These are phyloP conservation scores for Saturnia pavonia DNA, from an alignment of 2,888 invertebrate species.

Conservation along the genomic window DNA sequence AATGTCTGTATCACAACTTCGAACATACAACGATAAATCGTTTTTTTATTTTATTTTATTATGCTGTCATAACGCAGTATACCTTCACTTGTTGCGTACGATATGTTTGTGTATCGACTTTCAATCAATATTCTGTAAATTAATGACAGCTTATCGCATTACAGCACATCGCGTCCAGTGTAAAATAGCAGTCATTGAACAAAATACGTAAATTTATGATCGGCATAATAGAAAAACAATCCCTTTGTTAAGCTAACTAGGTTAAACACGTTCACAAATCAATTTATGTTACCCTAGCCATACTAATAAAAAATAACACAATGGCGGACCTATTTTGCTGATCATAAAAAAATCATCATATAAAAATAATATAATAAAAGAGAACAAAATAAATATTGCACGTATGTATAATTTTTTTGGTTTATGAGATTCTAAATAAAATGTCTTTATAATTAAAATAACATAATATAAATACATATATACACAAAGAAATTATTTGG, in stretches of 20 bases:
- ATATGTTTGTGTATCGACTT: no score
- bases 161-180: background rate
- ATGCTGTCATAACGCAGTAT: no score
- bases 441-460: slow-evolving; percentile 9
- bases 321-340: slow-evolving; percentile 21
- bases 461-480: slow-evolving; percentile 23
- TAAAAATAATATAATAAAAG: background rate
- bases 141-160: background rate
- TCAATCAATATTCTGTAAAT: background rate
- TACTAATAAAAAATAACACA: background rate
- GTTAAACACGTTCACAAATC: background rate
- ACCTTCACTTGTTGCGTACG: no score
- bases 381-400: slow-evolving; percentile 32
- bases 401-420: slow-evolving; percentile 32
- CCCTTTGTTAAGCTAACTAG: background rate
- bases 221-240: background rate
- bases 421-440: slow-evolving; percentile 36
- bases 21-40: no score
- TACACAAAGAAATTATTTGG: slow-evolving; percentile 25
- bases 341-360: slow-evolving; percentile 9
- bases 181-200: background rate
- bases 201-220: background rate
- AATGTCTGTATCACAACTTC: no score
- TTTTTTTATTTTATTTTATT: background rate
- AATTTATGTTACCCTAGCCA: background rate